Conservation (phyloP, 2,888 invertebrate species). For the Drosophila prolongata region DNA sequence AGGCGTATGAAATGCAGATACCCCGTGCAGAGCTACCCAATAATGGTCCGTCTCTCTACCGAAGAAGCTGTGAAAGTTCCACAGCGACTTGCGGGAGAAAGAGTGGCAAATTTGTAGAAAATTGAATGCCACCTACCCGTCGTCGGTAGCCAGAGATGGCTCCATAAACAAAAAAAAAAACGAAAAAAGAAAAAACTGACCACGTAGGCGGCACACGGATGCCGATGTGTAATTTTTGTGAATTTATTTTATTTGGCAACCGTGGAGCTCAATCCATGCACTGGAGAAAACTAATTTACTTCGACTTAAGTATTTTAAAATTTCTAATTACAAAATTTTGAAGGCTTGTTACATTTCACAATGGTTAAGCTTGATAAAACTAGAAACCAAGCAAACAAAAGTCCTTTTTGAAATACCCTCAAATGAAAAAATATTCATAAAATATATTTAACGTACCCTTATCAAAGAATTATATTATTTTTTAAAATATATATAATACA, state of each 20-base stretch:
- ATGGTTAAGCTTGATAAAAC: no score
- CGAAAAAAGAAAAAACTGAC: constrained; percentile 28
- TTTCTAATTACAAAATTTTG: no score
- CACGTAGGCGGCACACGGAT: constrained; percentile 74
- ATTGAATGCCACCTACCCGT: constrained; percentile 64
- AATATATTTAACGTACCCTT: no score
- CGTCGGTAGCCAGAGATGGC: constrained; percentile 32
- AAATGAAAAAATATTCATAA: no score
- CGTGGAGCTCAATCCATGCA: constrained; percentile 4
- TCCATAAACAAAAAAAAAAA: constrained; percentile 1
- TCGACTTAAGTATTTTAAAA: no score
- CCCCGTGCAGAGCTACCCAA: constrained; percentile 64
- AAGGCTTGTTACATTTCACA: no score
- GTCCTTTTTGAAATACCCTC: no score
- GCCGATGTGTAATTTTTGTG: constrained; percentile 69
- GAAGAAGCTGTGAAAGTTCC: constrained; percentile 78
- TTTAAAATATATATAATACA: no score
- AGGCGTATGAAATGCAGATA: constrained; percentile 71
- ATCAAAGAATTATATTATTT: no score
- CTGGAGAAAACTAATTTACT: background rate
- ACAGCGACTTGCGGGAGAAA: constrained; percentile 44
- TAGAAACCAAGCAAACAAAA: no score
- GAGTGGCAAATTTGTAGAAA: no score
- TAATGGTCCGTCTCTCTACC: constrained; percentile 68
- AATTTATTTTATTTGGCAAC: constrained; percentile 61